These are phyloP conservation scores for Melanotaenia nigrans DNA, from an alignment of 2,797 vertebrate species.

Conservation along the genomic window DNA sequence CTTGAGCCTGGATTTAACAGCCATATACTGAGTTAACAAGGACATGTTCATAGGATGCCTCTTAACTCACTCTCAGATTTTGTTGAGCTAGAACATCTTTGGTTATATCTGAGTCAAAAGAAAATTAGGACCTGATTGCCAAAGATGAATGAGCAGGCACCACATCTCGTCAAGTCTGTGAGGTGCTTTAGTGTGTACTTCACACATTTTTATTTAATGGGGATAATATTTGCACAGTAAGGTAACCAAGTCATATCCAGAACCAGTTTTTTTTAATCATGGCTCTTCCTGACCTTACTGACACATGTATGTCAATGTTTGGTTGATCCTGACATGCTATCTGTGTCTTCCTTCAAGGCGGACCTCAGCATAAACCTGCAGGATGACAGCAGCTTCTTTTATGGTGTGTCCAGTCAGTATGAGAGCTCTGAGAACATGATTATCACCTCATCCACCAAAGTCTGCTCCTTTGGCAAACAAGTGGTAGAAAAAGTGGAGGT, in stretches of 20 bases:
- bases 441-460: conserved; percentile 97
- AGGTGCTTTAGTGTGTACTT: too few relatives aligned
- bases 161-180: too few relatives aligned
- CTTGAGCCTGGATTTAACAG: conserved; percentile 48
- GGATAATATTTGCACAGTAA: not conserved
- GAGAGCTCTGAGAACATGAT: conserved; percentile 95
- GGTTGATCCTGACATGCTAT: conserved; percentile 19
- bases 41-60: too few relatives aligned
- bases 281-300: not conserved
- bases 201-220: not conserved
- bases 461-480: conserved; percentile 98
- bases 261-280: not conserved
- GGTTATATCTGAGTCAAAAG: conserved; percentile 10
- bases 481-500: conserved; percentile 99
- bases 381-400: conserved; percentile 94
- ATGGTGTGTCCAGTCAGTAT: conserved; percentile 96
- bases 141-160: not conserved
- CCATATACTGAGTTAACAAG: too few relatives aligned
- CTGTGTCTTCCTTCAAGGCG: conserved; percentile 79
- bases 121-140: conserved; percentile 6
- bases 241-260: not conserved
- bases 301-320: not conserved
- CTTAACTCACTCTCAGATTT: conserved; percentile 36
- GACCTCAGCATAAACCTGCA: conserved; percentile 93
- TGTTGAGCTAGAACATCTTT: conserved; percentile 49